Evolutionary conservation across 2,888 invertebrate species (phyloP).

Genomic region (Camponotus fellah): DNA sequence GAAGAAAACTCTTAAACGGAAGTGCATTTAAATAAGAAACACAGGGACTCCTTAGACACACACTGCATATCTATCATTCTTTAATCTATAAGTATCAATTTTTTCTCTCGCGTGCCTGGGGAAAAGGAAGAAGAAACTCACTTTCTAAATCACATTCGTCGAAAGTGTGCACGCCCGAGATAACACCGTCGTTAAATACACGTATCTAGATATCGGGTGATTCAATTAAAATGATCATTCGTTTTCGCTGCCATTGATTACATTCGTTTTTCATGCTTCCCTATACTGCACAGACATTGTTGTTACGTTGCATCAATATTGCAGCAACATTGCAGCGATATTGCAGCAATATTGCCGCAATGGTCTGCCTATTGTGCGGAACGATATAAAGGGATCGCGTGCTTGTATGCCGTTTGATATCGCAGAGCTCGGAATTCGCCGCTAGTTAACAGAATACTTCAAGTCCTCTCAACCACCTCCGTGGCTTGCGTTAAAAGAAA

Average conservation of each 20-base stretch:
- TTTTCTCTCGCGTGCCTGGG: background rate
- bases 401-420: constrained; percentile 65
- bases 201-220: constrained; percentile 49
- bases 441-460: constrained; percentile 54
- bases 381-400: constrained; percentile 66
- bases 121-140: constrained; percentile 52
- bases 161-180: constrained; percentile 54
- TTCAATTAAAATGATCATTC: constrained; percentile 63
- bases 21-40: constrained; percentile 65
- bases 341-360: too few relatives aligned
- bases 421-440: constrained; percentile 26
- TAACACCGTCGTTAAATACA: constrained; percentile 38
- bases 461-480: constrained; percentile 33
- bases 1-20: constrained; percentile 60
- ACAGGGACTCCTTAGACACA: constrained; percentile 51
- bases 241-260: constrained; percentile 27
- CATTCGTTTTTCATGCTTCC: constrained; percentile 47
- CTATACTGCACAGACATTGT: background rate
- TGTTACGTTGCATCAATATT: too few relatives aligned
- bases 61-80: constrained; percentile 39
- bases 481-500: constrained; percentile 25
- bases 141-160: constrained; percentile 64
- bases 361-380: background rate
- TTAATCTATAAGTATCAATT: constrained; percentile 58
- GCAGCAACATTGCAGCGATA: too few relatives aligned